Percentiles rank a stretch among this genome's conserved stretches.
Conservation (phyloP, 2,113 vertebrate genomes). For the Oreochromis tanganicae region DNA sequence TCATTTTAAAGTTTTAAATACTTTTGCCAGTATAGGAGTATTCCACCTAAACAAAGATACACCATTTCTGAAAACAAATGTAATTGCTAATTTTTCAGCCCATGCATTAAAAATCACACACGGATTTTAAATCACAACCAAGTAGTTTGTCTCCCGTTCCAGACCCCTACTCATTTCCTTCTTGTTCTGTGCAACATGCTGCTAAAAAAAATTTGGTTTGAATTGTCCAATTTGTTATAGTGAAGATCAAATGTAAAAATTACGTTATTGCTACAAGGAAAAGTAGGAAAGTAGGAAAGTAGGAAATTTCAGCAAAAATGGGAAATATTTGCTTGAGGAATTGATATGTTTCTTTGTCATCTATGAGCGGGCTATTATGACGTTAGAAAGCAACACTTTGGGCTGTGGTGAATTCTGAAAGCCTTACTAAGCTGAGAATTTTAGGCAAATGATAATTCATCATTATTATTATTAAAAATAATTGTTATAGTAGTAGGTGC, state of each 20-base stretch:
- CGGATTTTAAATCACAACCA: neutral
- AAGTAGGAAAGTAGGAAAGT: too few relatives aligned
- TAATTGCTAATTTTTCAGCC: neutral
- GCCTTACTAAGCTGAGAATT: neutral
- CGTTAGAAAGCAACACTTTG: neutral
- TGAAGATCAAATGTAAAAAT: neutral
- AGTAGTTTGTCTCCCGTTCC: neutral
- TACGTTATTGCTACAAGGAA: accelerated
- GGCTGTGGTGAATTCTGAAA: neutral
- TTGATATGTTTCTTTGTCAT: neutral
- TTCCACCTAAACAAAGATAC: neutral
- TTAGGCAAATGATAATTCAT: neutral
- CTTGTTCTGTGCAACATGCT: neutral
- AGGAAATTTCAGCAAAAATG: neutral
- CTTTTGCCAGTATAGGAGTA: neutral
- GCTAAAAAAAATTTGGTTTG: neutral
- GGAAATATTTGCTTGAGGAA: neutral
- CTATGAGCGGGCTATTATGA: accelerated
- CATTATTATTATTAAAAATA: neutral
- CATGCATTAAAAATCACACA: neutral
- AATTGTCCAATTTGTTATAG: neutral
- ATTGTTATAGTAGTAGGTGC: neutral
- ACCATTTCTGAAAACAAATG: neutral
- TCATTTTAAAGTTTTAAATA: neutral
- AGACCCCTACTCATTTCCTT: neutral